Base-by-base conservation (phyloP, 2,113 vertebrate species). In the Mixornis gularis region DNA sequence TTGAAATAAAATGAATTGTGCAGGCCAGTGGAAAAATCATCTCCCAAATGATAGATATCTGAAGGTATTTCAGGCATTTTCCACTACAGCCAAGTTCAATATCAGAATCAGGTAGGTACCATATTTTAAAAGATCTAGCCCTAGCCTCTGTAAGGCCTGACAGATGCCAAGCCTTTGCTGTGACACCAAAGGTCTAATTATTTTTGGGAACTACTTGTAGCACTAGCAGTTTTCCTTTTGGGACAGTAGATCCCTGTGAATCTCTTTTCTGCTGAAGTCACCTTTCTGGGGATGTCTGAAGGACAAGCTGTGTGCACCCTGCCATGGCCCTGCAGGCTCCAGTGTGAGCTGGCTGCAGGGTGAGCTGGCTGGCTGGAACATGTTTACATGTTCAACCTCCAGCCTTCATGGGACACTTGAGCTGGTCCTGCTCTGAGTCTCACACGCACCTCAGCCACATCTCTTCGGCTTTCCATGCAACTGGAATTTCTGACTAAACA, bases 1-100 rank as follows among this genome's bases (percentile, higher is more conserved):
- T 77, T 70, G 64, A 92, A 87, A 82, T 51, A 34, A 81, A 93
- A 41, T 30, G 55, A 85, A 69, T 36, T 51, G 59, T 70, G 73
- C 40, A 79, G 34, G 51, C 13, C 73, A 59, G 81, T 65, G 64
- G 20, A 92, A 92, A 82, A 72, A 29, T 88, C 63, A 66, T 71
- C 49, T 76, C 46, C 40, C 49, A 79, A 4, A 62, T 3, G 3
- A 41, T 0, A 73, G 51, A 13, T 51, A 73, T 40, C 64, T 8
- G 10, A 77, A 85, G 32, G 34, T n/a, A 62, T 87, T 84, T 89
- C 43, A 74, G 79, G 43, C 25, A 32, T 84, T 85, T 76, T 56
- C 17, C 49, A 49, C 49, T n/a, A 21, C 16, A 78, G 48, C 2
- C 20, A 60, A 21, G 32, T 44, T 81, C 49, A 82, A 1, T 40